Base-by-base conservation (phyloP, 2,113 vertebrate species). In the Willisornis vidua region DNA sequence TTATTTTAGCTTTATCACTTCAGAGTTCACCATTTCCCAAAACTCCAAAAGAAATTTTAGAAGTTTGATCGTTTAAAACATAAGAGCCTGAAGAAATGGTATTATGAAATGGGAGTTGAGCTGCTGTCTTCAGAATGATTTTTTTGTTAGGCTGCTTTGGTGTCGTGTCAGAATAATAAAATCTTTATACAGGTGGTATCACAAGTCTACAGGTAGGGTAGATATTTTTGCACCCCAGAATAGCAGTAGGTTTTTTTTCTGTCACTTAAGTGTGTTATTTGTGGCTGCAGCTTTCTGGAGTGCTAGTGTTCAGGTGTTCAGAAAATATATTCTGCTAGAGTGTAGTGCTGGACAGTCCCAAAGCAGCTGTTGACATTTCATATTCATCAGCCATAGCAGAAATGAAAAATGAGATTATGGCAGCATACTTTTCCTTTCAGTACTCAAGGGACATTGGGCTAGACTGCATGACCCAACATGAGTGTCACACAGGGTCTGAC, bases 391-490 rank as follows among this genome's bases (percentile, higher is more conserved):
- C 54, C 5, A 5, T 65, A 82, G 52, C 81, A 79, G 54, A 89
- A 93, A 67, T 91, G 81, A 95, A 90, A 94, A 95, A 91, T 79
- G 57, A 93, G 74, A 72, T 87, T 79, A 19, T 87, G 74, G 39
- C 3, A 7, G 26, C 41, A n/a, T 79, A 57, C 57, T 93, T 90
- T 88, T 54, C 76, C n/a, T 13, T 29, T 81, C 48, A 43, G 39
- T 58, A 80, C 61, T 71, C 70, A 35, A 35, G 93, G 73, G 73
- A 67, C 33, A 12, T 0, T 3, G 28, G 51, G 46, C 55, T 91
- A 67, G 65, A 67, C 70, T 67, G 22, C 8, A n/a, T 91, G 87
- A 89, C 81, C 57, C 35, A 48, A 33, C 29, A 15, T 43, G 73
- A 43, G 11, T 45, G 41, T 90, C 57, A 62, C 54, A 59, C 45